phyloP scores from a whole-genome alignment of 2,888 invertebrate species.

The Ceramica pisi region DNA sequence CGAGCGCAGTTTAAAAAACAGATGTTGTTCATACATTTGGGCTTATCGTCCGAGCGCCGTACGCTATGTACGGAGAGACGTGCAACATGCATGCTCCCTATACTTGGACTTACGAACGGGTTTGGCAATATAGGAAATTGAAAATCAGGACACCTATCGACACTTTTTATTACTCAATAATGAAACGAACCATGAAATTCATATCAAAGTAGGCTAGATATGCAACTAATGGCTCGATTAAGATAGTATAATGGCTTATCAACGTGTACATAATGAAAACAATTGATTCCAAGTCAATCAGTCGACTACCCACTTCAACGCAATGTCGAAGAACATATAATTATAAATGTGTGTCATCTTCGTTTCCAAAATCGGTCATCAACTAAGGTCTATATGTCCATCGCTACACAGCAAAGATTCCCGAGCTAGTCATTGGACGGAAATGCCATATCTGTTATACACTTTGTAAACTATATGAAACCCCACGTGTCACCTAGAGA shows the following conservation, averaged over 20 bases:
- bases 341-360: conserved; percentile 15
- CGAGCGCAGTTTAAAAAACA: conserved; percentile 78
- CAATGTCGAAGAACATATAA: conserved; percentile 9
- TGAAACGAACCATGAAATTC: conserved; percentile 27
- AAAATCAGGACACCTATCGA: conserved; percentile 58
- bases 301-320: not conserved
- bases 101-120: conserved; percentile 65
- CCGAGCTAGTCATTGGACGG: conserved; percentile 37
- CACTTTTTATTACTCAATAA: conserved; percentile 50
- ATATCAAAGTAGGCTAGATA: conserved; percentile 48
- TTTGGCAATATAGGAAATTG: conserved; percentile 70
- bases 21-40: conserved; percentile 76
- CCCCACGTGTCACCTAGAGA: not conserved
- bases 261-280: conserved; percentile 44
- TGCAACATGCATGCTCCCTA: conserved; percentile 62
- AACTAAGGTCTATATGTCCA: not conserved
- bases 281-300: conserved; percentile 45
- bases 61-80: conserved; percentile 60
- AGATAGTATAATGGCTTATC: conserved; percentile 55
- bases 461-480: conserved; percentile 6
- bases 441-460: conserved; percentile 55
- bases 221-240: conserved; percentile 44
- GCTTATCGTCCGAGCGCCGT: conserved; percentile 64
- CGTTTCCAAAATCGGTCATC: not conserved
- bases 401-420: no score